These are phyloP conservation scores for Dynastes hyllus DNA, from an alignment of 2,888 invertebrate species.

Conservation along the genomic window DNA sequence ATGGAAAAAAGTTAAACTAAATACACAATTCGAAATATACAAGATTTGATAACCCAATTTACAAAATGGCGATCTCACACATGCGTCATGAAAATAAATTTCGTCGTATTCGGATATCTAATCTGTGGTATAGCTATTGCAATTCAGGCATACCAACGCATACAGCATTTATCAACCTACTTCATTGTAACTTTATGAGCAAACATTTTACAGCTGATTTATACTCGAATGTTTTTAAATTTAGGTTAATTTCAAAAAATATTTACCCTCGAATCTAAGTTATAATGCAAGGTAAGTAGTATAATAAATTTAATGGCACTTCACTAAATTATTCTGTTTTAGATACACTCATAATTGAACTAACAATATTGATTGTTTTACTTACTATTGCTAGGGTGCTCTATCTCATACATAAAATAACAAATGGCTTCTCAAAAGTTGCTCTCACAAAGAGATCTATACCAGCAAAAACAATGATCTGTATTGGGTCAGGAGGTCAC, in stretches of 20 bases:
- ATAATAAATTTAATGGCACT: background rate
- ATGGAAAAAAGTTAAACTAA: too few species aligned
- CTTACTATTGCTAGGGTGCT: constrained; percentile 64
- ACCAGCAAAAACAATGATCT: constrained; percentile 74
- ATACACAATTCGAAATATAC: too few species aligned
- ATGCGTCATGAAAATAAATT: too few species aligned
- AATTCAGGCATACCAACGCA: too few species aligned
- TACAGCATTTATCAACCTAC: too few species aligned
- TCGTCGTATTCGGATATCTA: too few species aligned
- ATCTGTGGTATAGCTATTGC: too few species aligned
- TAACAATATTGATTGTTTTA: constrained; percentile 52
- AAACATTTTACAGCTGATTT: background rate
- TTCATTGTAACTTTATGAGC: too few species aligned
- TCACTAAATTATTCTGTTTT: constrained; percentile 27
- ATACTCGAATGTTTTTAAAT: background rate
- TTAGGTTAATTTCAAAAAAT: background rate
- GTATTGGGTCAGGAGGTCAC: constrained; percentile 91
- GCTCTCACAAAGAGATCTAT: constrained; percentile 59
- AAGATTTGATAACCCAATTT: too few species aligned
- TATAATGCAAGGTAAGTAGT: constrained; percentile 26
- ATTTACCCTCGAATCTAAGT: background rate
- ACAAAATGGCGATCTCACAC: too few species aligned
- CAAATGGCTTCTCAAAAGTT: constrained; percentile 65
- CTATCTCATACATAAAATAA: constrained; percentile 67
- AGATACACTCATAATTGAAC: constrained; percentile 48